Evolutionary conservation across 92 coral and sea anemone species (phyloP).

Genomic region (Bergia sp.): DNA sequence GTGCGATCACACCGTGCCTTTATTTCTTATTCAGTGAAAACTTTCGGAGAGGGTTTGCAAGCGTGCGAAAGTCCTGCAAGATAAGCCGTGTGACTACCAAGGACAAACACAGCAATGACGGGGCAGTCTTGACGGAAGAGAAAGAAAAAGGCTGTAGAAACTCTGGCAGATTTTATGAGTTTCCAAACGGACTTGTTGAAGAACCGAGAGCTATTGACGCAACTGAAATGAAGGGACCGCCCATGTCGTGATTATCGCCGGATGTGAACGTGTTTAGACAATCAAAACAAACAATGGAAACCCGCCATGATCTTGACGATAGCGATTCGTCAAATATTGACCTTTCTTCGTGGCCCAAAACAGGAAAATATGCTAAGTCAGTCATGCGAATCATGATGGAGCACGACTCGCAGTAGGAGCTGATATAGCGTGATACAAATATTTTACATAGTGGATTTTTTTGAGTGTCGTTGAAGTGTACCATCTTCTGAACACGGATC

Average conservation of each 20-base stretch:
- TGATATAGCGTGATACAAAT: too few species aligned
- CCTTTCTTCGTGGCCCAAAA: not conserved
- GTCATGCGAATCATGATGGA: not conserved
- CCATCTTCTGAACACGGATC: too few species aligned
- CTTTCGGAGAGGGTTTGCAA: conserved; percentile 55
- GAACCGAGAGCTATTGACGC: not conserved
- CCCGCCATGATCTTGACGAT: not conserved
- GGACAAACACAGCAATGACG: not conserved
- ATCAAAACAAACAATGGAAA: not conserved
- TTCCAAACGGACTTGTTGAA: not conserved
- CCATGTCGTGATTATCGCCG: not conserved
- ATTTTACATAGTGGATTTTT: too few species aligned
- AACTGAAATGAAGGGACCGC: not conserved
- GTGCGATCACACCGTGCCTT: conserved; percentile 61
- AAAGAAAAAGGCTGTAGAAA: not conserved
- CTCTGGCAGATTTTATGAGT: not conserved
- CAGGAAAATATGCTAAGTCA: not conserved
- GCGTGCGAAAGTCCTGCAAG: conserved; percentile 5
- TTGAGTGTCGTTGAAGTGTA: too few species aligned
- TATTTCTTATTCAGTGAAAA: conserved; percentile 67
- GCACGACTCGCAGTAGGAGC: too few species aligned
- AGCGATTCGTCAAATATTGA: not conserved
- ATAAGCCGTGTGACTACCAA: not conserved
- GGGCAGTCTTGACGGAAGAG: not conserved
- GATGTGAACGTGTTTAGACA: not conserved